phyloP scores from a whole-genome alignment of 2,797 vertebrate genomes.

The Chaetodon trifasciatus region DNA sequence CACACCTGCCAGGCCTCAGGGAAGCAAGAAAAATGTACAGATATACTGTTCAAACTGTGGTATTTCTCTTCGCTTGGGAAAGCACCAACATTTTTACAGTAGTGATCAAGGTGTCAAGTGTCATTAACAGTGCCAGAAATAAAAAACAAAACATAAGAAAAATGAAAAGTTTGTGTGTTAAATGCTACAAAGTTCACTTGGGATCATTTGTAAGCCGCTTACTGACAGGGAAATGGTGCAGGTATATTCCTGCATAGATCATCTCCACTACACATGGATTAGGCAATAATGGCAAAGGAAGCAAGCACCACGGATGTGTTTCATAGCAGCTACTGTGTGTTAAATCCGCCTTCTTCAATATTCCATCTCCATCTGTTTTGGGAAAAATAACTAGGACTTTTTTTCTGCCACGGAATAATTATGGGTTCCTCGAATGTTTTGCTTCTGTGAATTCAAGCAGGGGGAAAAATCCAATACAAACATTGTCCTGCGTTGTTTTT shows the following conservation, averaged over 20 bases:
- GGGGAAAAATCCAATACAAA: slow-evolving; percentile 70
- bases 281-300: slow-evolving; percentile 55
- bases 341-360: slow-evolving; percentile 62
- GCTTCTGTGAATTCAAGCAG: slow-evolving; percentile 72
- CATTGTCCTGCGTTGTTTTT: slow-evolving; percentile 70
- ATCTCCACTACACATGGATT: slow-evolving; percentile 63
- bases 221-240: slow-evolving; percentile 51
- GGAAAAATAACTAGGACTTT: slow-evolving; percentile 71
- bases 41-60: slow-evolving; percentile 1
- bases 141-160: neutral
- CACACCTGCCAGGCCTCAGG: slow-evolving; percentile 40
- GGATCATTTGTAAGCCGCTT: slow-evolving; percentile 55
- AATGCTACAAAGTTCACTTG: slow-evolving; percentile 43
- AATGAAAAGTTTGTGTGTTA: slow-evolving; percentile 15
- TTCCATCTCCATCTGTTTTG: slow-evolving; percentile 75
- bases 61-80: slow-evolving; percentile 37
- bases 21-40: slow-evolving; percentile 31
- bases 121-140: neutral
- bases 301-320: slow-evolving; percentile 44
- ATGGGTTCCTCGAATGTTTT: slow-evolving; percentile 78
- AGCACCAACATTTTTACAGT: slow-evolving; percentile 14
- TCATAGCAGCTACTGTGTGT: slow-evolving; percentile 63
- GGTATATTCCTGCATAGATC: slow-evolving; percentile 58
- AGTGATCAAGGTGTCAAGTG: slow-evolving; percentile 33
- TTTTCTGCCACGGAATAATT: slow-evolving; percentile 77